Evolutionary conservation across 1,140 invertebrate species (phyloP).

Genomic region (Penaeus vannamei): DNA sequence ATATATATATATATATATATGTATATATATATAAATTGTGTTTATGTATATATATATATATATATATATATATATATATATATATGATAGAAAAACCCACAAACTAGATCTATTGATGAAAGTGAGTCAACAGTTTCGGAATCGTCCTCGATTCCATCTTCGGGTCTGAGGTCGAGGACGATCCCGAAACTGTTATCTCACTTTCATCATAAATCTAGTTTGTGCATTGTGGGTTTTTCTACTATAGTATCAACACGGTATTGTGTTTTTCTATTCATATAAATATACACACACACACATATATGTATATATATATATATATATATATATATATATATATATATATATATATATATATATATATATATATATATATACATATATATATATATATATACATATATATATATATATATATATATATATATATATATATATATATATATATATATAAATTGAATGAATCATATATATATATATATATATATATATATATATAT

Average conservation of each 20-base stretch:
- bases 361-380: neutral
- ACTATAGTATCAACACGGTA: too few species aligned
- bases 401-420: neutral
- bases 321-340: neutral
- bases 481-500: neutral
- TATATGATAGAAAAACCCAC: neutral
- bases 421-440: too few species aligned
- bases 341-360: neutral
- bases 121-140: too few species aligned
- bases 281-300: neutral
- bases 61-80: slow-evolving; percentile 2
- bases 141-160: neutral
- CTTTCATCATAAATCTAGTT: too few species aligned
- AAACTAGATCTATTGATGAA: too few species aligned
- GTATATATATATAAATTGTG: neutral
- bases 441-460: slow-evolving; percentile 1
- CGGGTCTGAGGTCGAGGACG: too few species aligned
- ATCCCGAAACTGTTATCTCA: too few species aligned
- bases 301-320: neutral
- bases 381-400: neutral
- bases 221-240: too few species aligned
- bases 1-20: neutral
- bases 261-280: too few species aligned
- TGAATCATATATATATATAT: slow-evolving; percentile 9
- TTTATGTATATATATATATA: neutral